phyloP scores from a whole-genome alignment of 2,113 vertebrate genomes.

The Myrmecophaga tridactyla region DNA sequence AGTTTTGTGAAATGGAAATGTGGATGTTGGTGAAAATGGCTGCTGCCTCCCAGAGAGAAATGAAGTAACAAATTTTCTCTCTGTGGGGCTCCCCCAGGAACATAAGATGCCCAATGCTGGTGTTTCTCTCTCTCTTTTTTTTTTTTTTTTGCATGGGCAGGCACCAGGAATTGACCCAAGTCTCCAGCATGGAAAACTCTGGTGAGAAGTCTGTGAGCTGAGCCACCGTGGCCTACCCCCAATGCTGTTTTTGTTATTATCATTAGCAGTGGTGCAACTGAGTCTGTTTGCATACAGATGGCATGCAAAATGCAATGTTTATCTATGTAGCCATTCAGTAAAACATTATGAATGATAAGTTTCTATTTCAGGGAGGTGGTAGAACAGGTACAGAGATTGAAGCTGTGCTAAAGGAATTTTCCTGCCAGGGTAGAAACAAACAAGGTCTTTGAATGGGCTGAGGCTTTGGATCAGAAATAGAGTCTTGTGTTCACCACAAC shows the following conservation, averaged over 20 bases:
- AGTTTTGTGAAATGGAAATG: constrained; percentile 44
- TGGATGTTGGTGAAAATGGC: neutral
- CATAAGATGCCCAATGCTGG: too few species aligned
- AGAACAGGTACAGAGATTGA: neutral
- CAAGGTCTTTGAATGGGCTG: neutral
- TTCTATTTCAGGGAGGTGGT: neutral
- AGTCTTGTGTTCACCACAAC: neutral
- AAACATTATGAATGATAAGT: neutral
- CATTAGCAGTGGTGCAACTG: neutral
- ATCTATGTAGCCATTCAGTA: neutral
- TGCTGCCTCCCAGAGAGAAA: neutral
- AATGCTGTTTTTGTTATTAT: neutral
- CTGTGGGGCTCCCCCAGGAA: neutral
- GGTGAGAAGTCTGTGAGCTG: too few species aligned
- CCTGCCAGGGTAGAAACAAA: neutral
- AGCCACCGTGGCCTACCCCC: too few species aligned
- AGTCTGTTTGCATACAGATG: neutral
- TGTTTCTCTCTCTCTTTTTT: too few species aligned
- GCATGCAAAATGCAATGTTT: neutral
- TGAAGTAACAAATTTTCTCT: constrained; percentile 27
- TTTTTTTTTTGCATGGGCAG: too few species aligned
- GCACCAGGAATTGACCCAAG: too few species aligned
- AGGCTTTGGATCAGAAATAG: neutral
- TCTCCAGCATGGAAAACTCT: too few species aligned
- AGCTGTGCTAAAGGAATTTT: neutral